A percentile compares a stretch with the other conserved stretches of the same genome.
Conservation (phyloP, 1,140 invertebrate species). For the Augochlora pura region DNA sequence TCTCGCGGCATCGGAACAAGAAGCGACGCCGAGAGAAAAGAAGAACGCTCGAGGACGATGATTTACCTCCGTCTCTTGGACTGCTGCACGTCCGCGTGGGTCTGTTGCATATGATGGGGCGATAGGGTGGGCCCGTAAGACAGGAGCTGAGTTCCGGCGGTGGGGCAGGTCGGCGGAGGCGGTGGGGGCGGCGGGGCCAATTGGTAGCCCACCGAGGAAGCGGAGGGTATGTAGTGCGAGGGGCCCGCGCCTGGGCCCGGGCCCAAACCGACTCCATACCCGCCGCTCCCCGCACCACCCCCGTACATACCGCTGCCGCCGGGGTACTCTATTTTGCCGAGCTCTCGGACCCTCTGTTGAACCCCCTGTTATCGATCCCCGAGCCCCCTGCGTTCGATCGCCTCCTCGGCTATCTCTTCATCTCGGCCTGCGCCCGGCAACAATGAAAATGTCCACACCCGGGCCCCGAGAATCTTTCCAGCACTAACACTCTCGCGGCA, state of each 20-base stretch:
- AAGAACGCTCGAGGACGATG: neutral
- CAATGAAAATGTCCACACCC: neutral
- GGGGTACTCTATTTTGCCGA: slow-evolving; percentile 78
- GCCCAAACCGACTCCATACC: slow-evolving; percentile 74
- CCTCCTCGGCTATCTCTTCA: neutral
- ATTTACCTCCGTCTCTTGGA: slow-evolving; percentile 81
- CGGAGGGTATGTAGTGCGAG: slow-evolving; percentile 80
- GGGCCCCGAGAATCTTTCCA: neutral
- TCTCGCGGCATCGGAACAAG: no score
- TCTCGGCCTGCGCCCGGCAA: neutral
- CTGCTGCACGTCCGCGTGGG: slow-evolving; percentile 77
- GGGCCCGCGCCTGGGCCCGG: slow-evolving; percentile 74
- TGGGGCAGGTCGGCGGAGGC: slow-evolving; percentile 60
- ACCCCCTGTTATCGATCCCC: neutral
- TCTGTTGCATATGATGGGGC: slow-evolving; percentile 76
- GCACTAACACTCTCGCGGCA: no score
- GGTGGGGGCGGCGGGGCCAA: slow-evolving; percentile 75
- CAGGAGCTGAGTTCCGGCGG: slow-evolving; percentile 76
- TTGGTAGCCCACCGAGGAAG: slow-evolving; percentile 76
- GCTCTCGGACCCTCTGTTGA: slow-evolving; percentile 6
- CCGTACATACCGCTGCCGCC: slow-evolving; percentile 78
- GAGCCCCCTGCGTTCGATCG: neutral
- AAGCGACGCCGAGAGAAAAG: neutral
- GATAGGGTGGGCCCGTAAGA: slow-evolving; percentile 73
- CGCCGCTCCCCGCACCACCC: slow-evolving; percentile 76